Evolutionary conservation across 2,888 invertebrate genomes (phyloP).

Genomic region (Macrophya annulata): DNA sequence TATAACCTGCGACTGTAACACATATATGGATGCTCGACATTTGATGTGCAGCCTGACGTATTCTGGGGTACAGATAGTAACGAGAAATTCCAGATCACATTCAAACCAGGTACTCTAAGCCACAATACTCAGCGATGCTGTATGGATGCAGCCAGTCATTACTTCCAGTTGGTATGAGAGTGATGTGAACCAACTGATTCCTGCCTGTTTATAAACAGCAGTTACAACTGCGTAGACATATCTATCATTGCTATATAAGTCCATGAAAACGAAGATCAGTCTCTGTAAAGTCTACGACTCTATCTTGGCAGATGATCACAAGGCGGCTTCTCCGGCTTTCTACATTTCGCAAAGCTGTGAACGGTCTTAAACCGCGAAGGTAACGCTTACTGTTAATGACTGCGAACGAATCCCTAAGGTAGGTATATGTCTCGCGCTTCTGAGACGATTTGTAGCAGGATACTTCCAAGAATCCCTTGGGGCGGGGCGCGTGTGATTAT

Average conservation of each 20-base stretch:
- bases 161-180: slow-evolving; percentile 36
- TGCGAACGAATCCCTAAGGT: slow-evolving; percentile 34
- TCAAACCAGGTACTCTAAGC: not conserved
- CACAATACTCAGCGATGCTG: not conserved
- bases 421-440: slow-evolving; percentile 15
- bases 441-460: slow-evolving; percentile 26
- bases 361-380: slow-evolving; percentile 30
- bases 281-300: not conserved
- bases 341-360: slow-evolving; percentile 43
- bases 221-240: not conserved
- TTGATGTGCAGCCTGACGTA: not conserved
- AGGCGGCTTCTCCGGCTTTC: slow-evolving; percentile 39
- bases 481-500: slow-evolving; percentile 48
- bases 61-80: not conserved
- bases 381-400: slow-evolving; percentile 49
- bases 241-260: slow-evolving; percentile 20
- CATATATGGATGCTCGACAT: not conserved
- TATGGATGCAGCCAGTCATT: slow-evolving; percentile 12
- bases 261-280: not conserved
- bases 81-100: slow-evolving; percentile 1
- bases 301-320: slow-evolving; percentile 32
- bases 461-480: slow-evolving; percentile 48
- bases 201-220: not conserved
- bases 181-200: slow-evolving; percentile 15
- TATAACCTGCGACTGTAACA: not conserved